Conservation (phyloP, 2,113 vertebrate genomes). For the Psilopsiagon aymara region DNA sequence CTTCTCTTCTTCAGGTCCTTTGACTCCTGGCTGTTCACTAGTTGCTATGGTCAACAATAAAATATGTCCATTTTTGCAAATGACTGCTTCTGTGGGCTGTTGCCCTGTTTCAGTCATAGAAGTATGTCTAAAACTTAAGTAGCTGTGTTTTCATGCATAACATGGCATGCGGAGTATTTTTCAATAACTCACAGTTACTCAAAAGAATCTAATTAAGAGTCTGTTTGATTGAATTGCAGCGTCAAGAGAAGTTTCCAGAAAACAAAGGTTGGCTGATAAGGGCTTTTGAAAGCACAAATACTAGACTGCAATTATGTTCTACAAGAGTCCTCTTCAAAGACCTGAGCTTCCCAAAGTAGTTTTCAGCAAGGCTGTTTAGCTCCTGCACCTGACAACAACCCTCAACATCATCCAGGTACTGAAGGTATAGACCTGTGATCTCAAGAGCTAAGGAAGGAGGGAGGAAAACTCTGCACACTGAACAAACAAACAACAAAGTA, state of each 20-base stretch:
- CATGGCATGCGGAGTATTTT: background rate
- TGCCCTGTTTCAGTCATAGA: background rate
- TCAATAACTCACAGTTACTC: background rate
- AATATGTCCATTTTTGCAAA: background rate
- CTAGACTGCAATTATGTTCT: constrained; percentile 15
- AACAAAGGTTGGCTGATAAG: constrained; percentile 25
- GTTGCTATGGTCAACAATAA: background rate
- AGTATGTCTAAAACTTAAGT: background rate
- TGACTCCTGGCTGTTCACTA: background rate
- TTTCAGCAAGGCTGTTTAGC: background rate
- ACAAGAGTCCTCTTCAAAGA: constrained; percentile 4
- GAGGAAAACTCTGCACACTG: background rate
- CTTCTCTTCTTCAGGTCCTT: background rate
- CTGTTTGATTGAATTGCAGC: constrained; percentile 35
- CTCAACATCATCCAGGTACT: background rate
- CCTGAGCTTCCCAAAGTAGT: background rate
- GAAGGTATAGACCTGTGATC: background rate
- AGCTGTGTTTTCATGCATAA: background rate
- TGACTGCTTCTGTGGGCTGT: background rate
- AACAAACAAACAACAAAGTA: background rate
- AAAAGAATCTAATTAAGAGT: constrained; percentile 17
- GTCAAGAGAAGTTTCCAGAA: constrained; percentile 21
- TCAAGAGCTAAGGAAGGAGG: background rate
- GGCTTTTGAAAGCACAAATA: constrained; percentile 21
- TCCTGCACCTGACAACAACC: background rate